Evolutionary conservation across 2,888 invertebrate species (phyloP).

Genomic region (Pediacus dermestoides): DNA sequence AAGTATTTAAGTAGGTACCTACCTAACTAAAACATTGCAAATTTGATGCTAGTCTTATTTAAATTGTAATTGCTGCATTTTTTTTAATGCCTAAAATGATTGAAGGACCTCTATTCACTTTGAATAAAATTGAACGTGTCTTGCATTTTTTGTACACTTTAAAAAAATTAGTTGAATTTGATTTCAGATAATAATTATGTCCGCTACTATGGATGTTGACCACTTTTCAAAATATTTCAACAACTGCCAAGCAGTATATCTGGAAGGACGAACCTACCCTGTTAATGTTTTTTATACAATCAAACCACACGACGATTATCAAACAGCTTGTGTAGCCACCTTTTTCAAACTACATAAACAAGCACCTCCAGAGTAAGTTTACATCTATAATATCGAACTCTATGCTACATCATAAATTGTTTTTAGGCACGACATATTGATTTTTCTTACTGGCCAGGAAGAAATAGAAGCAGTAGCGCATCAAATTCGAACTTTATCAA

Average conservation of each 20-base stretch:
- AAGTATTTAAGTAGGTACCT: no score
- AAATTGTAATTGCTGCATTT: no score
- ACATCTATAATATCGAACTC: slow-evolving; percentile 5
- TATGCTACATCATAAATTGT: slow-evolving; percentile 5
- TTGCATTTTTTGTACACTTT: no score
- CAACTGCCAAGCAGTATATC: slow-evolving; percentile 78
- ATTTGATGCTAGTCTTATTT: no score
- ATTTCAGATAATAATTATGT: slow-evolving; percentile 79
- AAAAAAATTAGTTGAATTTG: slow-evolving; percentile 10
- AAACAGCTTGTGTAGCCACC: slow-evolving; percentile 77
- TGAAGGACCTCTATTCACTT: no score
- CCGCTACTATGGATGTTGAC: slow-evolving; percentile 95
- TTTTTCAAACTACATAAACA: slow-evolving; percentile 85
- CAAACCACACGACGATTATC: slow-evolving; percentile 76
- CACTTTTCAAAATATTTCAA: slow-evolving; percentile 88
- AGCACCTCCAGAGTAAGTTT: slow-evolving; percentile 71
- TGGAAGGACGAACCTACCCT: slow-evolving; percentile 85
- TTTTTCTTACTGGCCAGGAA: slow-evolving; percentile 95
- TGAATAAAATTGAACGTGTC: no score
- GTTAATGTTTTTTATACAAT: slow-evolving; percentile 72
- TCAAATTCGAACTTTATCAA: slow-evolving; percentile 69
- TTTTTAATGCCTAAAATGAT: no score
- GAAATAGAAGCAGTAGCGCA: slow-evolving; percentile 86
- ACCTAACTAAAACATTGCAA: no score
- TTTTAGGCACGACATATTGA: slow-evolving; percentile 79